Evolutionary conservation across 2,113 vertebrate genomes (phyloP).

Genomic region (Scomber scombrus): DNA sequence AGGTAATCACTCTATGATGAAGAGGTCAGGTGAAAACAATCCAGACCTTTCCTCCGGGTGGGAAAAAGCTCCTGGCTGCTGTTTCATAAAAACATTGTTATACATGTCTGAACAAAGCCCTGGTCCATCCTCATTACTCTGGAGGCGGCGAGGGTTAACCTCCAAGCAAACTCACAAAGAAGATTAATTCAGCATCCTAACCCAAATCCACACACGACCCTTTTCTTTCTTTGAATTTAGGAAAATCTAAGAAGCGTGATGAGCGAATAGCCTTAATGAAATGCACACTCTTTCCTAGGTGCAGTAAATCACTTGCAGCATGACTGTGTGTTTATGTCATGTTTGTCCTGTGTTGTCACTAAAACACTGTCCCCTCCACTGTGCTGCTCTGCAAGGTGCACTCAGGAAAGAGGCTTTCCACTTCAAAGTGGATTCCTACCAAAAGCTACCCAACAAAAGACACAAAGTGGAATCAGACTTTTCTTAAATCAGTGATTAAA

Average conservation of each 20-base stretch:
- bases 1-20: conserved; percentile 1
- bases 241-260: conserved; percentile 46
- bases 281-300: conserved; percentile 66
- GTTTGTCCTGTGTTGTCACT: conserved; percentile 72
- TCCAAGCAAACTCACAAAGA: conserved; percentile 25
- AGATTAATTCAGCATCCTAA: conserved; percentile 37
- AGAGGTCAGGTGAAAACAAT: conserved; percentile 31
- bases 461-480: conserved; percentile 59
- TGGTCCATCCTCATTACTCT: conserved; percentile 34
- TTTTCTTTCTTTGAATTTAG: not conserved
- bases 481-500: conserved; percentile 66
- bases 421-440: conserved; percentile 43
- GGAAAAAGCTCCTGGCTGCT: not conserved
- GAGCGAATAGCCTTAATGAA: conserved; percentile 68
- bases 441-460: conserved; percentile 21
- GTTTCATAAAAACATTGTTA: not conserved
- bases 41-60: not conserved
- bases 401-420: conserved; percentile 39
- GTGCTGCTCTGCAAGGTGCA: conserved; percentile 48
- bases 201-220: conserved; percentile 30
- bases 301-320: conserved; percentile 67
- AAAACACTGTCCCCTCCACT: conserved; percentile 34
- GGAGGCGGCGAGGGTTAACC: conserved; percentile 27
- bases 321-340: conserved; percentile 61
- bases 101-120: conserved; percentile 32